Evolutionary conservation across 2,797 vertebrate species (phyloP), one percentile per base, ranked within the genome.

Genomic region (Schizopygopsis pylzovi): DNA sequence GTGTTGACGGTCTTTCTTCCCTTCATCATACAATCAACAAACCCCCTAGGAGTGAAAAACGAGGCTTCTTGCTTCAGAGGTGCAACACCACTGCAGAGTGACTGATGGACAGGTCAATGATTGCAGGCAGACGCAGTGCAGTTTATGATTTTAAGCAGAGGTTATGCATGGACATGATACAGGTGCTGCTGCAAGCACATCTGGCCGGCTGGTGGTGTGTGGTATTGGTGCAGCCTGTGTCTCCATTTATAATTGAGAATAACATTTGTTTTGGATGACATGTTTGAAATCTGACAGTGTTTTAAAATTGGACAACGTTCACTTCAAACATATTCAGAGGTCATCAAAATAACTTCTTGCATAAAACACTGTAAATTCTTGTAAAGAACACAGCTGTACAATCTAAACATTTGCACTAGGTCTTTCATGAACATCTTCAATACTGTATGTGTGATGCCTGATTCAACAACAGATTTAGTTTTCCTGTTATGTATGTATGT

Each of bases 11-110:
- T 28, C 83, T 86, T 72, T 79, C 86, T 76, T 75, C 61, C 72
- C 79, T 87, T 87, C 73, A 87, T 87, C 86, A 76, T 39, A 85
- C n/a, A 75, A 28, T 28, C 54, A 85, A 61, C 45, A 73, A 79
- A 73, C 54, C 80, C 85, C 59, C 79, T 16, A 61, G 89, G 37
- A 22, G 52, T 49, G 47, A 70, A 25, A 61, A 11, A 39, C 37
- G 59, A n/a, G 78, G 47, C 61, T 79, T 65, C 59, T 75, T 85
- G 63, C 85, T 70, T 78, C 61, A 85, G 59, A 83, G 67, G 86
- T 75, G 52, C 41, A 85, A 67, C 39, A 61, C 45, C 52, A 16
- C 83, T 70, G n/a, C 68, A 28, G 81, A 59, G 52, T 56, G 81
- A 82, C 68, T 82, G 81, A 82, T 82, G 49, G 81, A 72, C 81